Base-by-base conservation (phyloP, 2,113 vertebrate genomes). In the Tinamus guttatus region DNA sequence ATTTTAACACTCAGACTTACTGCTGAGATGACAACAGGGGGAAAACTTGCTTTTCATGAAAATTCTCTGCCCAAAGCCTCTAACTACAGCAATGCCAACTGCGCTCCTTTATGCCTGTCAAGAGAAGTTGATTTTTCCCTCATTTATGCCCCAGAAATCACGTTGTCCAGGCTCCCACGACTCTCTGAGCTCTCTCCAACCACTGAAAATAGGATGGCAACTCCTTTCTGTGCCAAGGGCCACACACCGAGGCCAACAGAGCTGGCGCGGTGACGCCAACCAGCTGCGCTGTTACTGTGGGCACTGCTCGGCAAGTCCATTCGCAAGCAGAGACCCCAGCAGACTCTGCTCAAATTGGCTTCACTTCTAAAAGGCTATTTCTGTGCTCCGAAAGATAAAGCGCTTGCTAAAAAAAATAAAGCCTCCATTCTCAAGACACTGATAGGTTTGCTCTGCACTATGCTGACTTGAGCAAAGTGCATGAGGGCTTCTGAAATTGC, bases 271-370 rank as follows among this genome's bases (percentile, higher is more conserved):
- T 7, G 41, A 27, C 27, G 2, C 43, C 7, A 52, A 30, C 17
- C 81, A 43, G n/a, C 36, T 0, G 0, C 1, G 4, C 47, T 45
- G 36, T 62, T 13, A 28, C 41, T 56, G 51, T 32, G 0, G 51
- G 2, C 15, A 20, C 27, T n/a, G 18, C 40, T 59, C 67, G 77
- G 68, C 76, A 85, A 67, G 40, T 9, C 34, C 0, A 0, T 2
- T 0, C 34, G 58, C 14, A 10, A 8, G 14, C 2, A 0, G 45
- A 69, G 59, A 40, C 38, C 22, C 69, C 62, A 49, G 77, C 30
- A 85, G 54, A 68, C 18, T 45, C 0, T 0, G 38, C 13, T 58
- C 59, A 58, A 0, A 0, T 3, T 65, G n/a, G 58, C 62, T 73
- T 95, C 1, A 40, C 17, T 62, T 41, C 63, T 59, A 32, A 63